Percentiles rank a stretch among this genome's conserved stretches.
Evolutionary conservation across 2,113 vertebrate species (phyloP).

Genomic region (Myrmecobius fasciatus): DNA sequence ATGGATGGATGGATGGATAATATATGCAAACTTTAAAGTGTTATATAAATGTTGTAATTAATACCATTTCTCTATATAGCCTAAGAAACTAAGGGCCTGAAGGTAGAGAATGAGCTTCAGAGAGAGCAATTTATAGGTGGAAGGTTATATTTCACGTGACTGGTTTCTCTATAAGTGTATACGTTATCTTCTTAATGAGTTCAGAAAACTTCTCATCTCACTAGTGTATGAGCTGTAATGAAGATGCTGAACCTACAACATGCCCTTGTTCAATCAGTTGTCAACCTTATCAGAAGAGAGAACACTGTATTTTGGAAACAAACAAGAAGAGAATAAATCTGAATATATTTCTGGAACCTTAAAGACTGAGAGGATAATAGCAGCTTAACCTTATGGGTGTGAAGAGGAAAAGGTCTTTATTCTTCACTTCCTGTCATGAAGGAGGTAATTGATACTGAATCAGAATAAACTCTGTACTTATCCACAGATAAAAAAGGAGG

Average conservation of each 20-base stretch:
- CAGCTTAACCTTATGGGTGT: conserved; percentile 16
- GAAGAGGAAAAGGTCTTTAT: neutral
- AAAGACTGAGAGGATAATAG: neutral
- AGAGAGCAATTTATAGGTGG: neutral
- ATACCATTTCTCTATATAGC: neutral
- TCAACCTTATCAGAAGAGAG: neutral
- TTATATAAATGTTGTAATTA: neutral
- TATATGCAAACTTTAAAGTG: neutral
- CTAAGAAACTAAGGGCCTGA: neutral
- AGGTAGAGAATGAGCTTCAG: neutral
- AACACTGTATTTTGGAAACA: neutral
- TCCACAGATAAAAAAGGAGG: neutral
- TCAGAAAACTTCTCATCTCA: neutral
- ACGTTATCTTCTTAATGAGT: neutral
- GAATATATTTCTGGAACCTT: neutral
- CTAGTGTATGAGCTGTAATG: neutral
- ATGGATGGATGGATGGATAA: neutral
- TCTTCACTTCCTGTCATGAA: neutral
- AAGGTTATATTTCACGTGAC: neutral
- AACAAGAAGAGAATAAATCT: neutral
- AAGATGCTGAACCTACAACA: neutral
- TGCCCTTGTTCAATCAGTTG: neutral
- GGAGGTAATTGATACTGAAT: neutral
- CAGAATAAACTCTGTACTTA: neutral
- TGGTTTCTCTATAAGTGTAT: neutral